phyloP scores from a whole-genome alignment of 1,140 invertebrate genomes.

The Drosophila ogumai region DNA sequence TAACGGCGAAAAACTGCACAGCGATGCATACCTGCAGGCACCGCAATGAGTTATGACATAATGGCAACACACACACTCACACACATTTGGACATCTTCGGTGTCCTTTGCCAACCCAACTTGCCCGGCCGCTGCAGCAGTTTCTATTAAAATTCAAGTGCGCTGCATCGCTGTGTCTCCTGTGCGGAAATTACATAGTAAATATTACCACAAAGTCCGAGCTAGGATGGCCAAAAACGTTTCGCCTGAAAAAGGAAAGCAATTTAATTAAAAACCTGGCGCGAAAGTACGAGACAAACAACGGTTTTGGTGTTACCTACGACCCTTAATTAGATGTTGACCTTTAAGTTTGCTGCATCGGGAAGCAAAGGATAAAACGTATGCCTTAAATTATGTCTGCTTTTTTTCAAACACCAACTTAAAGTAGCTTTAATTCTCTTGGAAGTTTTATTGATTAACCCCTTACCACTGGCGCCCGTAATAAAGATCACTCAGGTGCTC shows the following conservation, averaged over 20 bases:
- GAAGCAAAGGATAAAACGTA: neutral
- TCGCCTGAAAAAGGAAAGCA: slow-evolving; percentile 9
- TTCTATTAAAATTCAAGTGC: slow-evolving; percentile 78
- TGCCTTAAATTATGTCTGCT: neutral
- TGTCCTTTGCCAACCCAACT: neutral
- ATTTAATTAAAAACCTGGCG: slow-evolving; percentile 54
- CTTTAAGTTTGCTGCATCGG: slow-evolving; percentile 2
- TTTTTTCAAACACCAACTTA: neutral
- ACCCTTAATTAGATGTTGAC: slow-evolving; percentile 42
- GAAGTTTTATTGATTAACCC: slow-evolving; percentile 4
- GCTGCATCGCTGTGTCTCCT: slow-evolving; percentile 38
- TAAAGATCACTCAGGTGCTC: slow-evolving; percentile 11
- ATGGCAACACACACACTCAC: slow-evolving; percentile 28
- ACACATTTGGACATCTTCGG: slow-evolving; percentile 1
- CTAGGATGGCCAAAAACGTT: slow-evolving; percentile 30
- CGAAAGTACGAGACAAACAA: slow-evolving; percentile 10
- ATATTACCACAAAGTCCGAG: slow-evolving; percentile 57
- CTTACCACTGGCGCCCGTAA: slow-evolving; percentile 4
- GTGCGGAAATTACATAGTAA: slow-evolving; percentile 61
- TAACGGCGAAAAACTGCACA: slow-evolving; percentile 42
- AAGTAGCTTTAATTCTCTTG: neutral
- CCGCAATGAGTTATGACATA: slow-evolving; percentile 67
- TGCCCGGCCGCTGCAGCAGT: slow-evolving; percentile 31
- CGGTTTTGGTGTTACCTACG: slow-evolving; percentile 3
- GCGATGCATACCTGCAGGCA: slow-evolving; percentile 48